These are phyloP conservation scores for Leptothorax acervorum DNA, from an alignment of 2,888 invertebrate species.

Conservation along the genomic window DNA sequence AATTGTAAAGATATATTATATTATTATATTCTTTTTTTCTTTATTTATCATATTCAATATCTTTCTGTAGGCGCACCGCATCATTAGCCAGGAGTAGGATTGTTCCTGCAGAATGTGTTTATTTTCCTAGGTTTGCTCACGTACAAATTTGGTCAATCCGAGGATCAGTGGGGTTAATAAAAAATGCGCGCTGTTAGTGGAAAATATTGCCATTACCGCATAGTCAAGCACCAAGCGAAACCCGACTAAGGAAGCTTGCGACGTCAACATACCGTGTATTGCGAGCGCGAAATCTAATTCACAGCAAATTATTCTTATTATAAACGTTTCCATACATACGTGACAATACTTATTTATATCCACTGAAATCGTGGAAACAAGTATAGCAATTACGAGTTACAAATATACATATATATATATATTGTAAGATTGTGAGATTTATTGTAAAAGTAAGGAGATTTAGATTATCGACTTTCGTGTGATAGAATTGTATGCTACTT, in stretches of 20 bases:
- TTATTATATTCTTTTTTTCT: conserved; percentile 15
- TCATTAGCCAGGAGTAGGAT: conserved; percentile 94
- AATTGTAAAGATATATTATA: background rate
- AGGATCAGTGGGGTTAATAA: conserved; percentile 63
- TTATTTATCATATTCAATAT: background rate
- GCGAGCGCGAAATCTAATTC: conserved; percentile 16
- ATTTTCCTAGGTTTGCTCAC: conserved; percentile 96
- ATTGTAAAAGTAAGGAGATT: conserved; percentile 4
- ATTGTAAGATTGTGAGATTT: background rate
- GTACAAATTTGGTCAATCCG: conserved; percentile 95
- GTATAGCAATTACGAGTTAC: conserved; percentile 7
- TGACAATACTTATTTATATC: conserved; percentile 28
- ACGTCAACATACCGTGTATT: background rate
- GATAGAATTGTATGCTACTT: conserved; percentile 30
- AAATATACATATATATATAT: background rate
- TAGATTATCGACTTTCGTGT: conserved; percentile 26
- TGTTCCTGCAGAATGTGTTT: conserved; percentile 97
- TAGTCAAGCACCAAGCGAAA: background rate
- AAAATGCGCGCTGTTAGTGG: background rate
- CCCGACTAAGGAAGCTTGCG: background rate
- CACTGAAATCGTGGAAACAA: background rate
- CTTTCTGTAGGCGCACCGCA: conserved; percentile 79
- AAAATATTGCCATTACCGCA: conserved; percentile 38
- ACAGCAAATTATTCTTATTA: background rate
- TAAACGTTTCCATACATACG: conserved; percentile 1